Conservation (phyloP, 2,888 invertebrate species). For the Cheilosia urbana region DNA sequence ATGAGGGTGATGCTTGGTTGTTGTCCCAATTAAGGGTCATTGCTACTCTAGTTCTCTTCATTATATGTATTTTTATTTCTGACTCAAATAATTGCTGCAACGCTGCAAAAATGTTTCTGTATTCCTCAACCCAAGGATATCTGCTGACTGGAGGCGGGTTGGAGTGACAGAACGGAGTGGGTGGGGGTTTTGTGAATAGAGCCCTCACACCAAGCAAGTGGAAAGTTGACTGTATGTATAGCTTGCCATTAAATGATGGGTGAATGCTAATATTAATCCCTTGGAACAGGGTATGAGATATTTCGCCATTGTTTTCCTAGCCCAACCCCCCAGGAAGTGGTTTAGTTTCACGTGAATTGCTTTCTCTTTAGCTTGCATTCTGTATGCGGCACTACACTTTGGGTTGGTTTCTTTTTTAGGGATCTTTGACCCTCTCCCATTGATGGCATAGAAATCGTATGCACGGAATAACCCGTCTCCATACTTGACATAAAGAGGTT, state of each 20-base stretch:
- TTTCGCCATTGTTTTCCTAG: constrained; percentile 22
- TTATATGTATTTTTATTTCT: constrained; percentile 71
- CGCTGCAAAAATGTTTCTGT: constrained; percentile 56
- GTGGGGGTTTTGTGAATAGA: constrained; percentile 14
- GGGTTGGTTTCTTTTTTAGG: constrained; percentile 30
- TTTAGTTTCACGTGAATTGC: constrained; percentile 65
- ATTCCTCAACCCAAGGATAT: constrained; percentile 49
- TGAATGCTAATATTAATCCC: constrained; percentile 67
- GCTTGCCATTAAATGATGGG: constrained; percentile 55
- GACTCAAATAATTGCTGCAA: constrained; percentile 63
- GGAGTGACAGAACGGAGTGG: neutral
- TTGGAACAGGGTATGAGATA: constrained; percentile 3
- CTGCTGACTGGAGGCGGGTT: constrained; percentile 1
- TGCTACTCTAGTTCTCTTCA: constrained; percentile 77
- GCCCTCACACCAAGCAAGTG: constrained; percentile 9
- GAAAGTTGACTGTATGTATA: constrained; percentile 1
- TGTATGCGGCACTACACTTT: constrained; percentile 5
- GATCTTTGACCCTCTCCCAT: constrained; percentile 58
- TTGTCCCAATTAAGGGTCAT: constrained; percentile 80
- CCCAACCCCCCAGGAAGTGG: constrained; percentile 65
- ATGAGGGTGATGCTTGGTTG: constrained; percentile 76
- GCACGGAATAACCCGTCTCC: constrained; percentile 7
- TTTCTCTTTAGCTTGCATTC: constrained; percentile 34
- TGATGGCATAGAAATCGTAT: constrained; percentile 45
- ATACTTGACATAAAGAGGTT: constrained; percentile 48